phyloP scores from a whole-genome alignment of 1,140 invertebrate species.

The Drosophila sulfurigaster region DNA sequence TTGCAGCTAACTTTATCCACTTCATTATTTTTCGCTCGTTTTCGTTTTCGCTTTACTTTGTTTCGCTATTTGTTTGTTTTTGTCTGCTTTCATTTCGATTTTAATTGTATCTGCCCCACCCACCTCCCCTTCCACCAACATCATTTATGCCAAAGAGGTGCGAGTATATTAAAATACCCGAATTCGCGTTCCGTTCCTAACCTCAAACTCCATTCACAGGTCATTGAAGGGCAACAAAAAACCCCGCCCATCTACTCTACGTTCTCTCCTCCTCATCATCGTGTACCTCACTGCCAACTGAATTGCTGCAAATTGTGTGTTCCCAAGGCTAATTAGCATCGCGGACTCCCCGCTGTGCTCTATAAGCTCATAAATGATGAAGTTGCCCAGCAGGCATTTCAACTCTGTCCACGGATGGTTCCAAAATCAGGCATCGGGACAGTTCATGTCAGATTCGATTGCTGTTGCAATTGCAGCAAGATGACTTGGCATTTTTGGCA shows the following conservation, averaged over 20 bases:
- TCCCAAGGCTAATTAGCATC: not conserved
- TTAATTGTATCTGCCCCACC: conserved; percentile 69
- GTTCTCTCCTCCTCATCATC: not conserved
- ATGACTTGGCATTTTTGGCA: not conserved
- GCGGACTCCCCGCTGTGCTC: not conserved
- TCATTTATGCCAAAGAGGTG: conserved; percentile 39
- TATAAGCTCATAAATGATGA: conserved; percentile 1
- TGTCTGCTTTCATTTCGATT: conserved; percentile 70
- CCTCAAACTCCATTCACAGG: conserved; percentile 50
- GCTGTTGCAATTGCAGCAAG: not conserved
- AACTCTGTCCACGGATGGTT: not conserved
- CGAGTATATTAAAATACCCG: conserved; percentile 69
- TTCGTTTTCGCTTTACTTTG: conserved; percentile 78
- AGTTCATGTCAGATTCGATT: not conserved
- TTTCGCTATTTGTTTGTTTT: conserved; percentile 59
- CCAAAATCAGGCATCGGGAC: not conserved
- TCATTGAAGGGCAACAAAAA: conserved; percentile 59
- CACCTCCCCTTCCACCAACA: not conserved
- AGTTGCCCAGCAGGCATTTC: not conserved
- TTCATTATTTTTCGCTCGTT: conserved; percentile 79
- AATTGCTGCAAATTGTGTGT: conserved; percentile 13
- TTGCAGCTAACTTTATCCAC: conserved; percentile 77
- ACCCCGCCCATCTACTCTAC: not conserved
- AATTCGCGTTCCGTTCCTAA: not conserved
- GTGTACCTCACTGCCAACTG: not conserved